phyloP scores from a whole-genome alignment of 2,113 vertebrate genomes.

The Terrapene triunguis region DNA sequence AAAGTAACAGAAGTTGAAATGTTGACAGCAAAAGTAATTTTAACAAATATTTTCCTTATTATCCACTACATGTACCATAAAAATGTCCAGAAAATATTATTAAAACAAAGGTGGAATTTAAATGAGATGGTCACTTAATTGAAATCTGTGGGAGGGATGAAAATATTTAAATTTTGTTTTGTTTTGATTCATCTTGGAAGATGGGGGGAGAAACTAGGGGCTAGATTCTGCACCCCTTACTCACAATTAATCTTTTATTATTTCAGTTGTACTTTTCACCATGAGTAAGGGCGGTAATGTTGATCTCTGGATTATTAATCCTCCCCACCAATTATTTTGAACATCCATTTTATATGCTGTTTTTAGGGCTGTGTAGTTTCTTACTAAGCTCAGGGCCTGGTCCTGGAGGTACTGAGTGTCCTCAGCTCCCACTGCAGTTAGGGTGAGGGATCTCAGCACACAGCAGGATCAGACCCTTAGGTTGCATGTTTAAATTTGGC shows the following conservation, averaged over 20 bases:
- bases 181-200: background rate
- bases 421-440: background rate
- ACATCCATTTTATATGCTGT: slow-evolving; percentile 7
- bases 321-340: background rate
- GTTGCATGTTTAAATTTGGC: slow-evolving; percentile 29
- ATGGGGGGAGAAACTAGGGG: background rate
- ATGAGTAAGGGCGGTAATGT: background rate
- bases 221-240: background rate
- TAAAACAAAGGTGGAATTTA: background rate
- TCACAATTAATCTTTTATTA: background rate
- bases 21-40: background rate
- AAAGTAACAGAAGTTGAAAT: background rate
- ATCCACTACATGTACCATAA: background rate
- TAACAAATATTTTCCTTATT: background rate
- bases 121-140: background rate
- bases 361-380: slow-evolving; percentile 54
- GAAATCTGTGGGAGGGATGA: background rate
- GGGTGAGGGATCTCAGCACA: background rate
- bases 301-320: background rate
- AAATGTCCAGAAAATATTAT: background rate
- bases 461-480: background rate
- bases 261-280: background rate
- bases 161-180: background rate
- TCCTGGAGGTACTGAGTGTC: background rate
- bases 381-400: slow-evolving; percentile 18